A percentile compares a stretch with the other conserved stretches of the same genome.
Conservation (phyloP, 2,888 invertebrate genomes). For the Pomacea canaliculata region DNA sequence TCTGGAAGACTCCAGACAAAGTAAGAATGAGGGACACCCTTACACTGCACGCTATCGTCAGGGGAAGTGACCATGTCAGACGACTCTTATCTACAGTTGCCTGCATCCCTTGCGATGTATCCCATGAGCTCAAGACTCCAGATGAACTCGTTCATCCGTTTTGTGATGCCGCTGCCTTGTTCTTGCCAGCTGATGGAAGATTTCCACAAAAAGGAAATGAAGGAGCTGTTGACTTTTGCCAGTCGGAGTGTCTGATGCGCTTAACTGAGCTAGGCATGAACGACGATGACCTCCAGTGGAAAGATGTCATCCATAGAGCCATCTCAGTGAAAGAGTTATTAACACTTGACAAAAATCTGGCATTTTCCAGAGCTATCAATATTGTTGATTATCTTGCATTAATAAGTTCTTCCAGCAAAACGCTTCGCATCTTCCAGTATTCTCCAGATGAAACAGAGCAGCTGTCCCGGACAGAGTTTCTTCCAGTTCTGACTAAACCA, state of each 20-base stretch:
- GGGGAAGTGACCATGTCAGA: conserved; percentile 37
- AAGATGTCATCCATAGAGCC: conserved; percentile 36
- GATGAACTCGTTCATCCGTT: conserved; percentile 45
- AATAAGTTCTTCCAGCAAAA: background rate
- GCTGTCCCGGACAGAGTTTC: conserved; percentile 13
- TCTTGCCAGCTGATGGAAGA: conserved; percentile 41
- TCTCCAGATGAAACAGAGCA: background rate
- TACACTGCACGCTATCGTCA: conserved; percentile 30
- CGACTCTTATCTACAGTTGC: conserved; percentile 40
- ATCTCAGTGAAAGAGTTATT: background rate
- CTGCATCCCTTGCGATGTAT: conserved; percentile 42
- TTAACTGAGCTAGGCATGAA: conserved; percentile 42
- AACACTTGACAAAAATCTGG: background rate
- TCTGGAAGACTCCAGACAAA: conserved; percentile 18
- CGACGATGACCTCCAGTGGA: conserved; percentile 34
- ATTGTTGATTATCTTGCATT: conserved; percentile 14
- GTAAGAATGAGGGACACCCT: conserved; percentile 29
- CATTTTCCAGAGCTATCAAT: background rate
- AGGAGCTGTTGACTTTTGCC: conserved; percentile 13
- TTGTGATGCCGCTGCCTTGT: conserved; percentile 41
- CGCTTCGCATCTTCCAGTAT: background rate
- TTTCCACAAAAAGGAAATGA: conserved; percentile 38
- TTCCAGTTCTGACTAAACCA: conserved; percentile 24
- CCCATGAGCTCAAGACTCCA: conserved; percentile 22
- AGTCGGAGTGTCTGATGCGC: conserved; percentile 10